These are phyloP conservation scores for Drosophila ustulata DNA, from an alignment of 2,888 invertebrate genomes.

Conservation along the genomic window DNA sequence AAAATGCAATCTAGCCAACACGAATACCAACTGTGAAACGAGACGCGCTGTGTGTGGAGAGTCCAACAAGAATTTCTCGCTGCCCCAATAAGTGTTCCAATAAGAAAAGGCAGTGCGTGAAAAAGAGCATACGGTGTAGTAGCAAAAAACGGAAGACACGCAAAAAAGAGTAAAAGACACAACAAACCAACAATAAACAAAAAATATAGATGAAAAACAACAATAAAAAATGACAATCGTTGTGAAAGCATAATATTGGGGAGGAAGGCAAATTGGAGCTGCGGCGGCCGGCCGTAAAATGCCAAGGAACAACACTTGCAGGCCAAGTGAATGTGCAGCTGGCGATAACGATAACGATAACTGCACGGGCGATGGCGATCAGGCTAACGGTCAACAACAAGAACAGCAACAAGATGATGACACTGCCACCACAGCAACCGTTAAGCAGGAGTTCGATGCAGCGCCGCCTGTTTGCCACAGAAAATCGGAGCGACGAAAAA, in stretches of 20 bases:
- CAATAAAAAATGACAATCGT: slow-evolving; percentile 67
- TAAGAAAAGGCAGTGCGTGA: slow-evolving; percentile 55
- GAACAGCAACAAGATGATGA: slow-evolving; percentile 38
- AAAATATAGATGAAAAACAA: slow-evolving; percentile 26
- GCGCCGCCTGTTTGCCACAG: slow-evolving; percentile 73
- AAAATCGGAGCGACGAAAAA: slow-evolving; percentile 84
- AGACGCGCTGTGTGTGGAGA: slow-evolving; percentile 2
- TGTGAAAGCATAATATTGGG: slow-evolving; percentile 42
- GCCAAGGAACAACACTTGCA: slow-evolving; percentile 78
- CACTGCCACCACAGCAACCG: slow-evolving; percentile 31
- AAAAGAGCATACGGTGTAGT: slow-evolving; percentile 64
- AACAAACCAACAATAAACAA: slow-evolving; percentile 16
- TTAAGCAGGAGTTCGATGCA: slow-evolving; percentile 75
- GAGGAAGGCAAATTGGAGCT: slow-evolving; percentile 43
- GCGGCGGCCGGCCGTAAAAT: slow-evolving; percentile 67
- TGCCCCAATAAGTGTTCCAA: slow-evolving; percentile 50
- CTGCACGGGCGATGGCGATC: slow-evolving; percentile 23
- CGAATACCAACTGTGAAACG: slow-evolving; percentile 36
- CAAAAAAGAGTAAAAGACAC: slow-evolving; percentile 5
- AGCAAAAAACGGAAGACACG: slow-evolving; percentile 35
- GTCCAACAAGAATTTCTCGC: slow-evolving; percentile 47
- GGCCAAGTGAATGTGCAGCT: slow-evolving; percentile 71
- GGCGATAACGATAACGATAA: slow-evolving; percentile 39
- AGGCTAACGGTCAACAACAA: slow-evolving; percentile 34
- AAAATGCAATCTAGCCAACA: slow-evolving; percentile 42